Base-by-base conservation (phyloP, 2,888 invertebrate genomes). In the Stenodema calcarata region DNA sequence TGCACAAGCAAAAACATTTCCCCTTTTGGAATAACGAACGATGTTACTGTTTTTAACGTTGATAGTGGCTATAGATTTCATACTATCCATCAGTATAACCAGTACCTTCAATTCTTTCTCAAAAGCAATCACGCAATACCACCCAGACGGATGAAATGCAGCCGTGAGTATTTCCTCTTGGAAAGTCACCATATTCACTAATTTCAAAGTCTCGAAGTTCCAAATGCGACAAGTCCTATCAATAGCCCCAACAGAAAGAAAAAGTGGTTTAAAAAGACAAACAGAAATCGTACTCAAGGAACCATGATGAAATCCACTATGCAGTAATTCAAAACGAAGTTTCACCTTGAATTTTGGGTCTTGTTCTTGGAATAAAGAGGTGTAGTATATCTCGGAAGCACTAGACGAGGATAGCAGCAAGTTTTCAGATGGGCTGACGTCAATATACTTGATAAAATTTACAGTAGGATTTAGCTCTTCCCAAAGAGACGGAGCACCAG, bases 161-260 rank as follows among this genome's bases (percentile, higher is more conserved):
- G 96, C 93, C 86, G 95, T 95, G 90, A 94, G 94, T 30, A 97
- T 93, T 90, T 96, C 96, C 90, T 98, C 97, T 89, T 94, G 93
- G 90, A 97, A 98, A 89, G 95, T 94, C 90, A 96, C 95, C 87
- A 91, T 91, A 90, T 97, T 91, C 90, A 97, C 95, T 80, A 97
- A 92, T 79, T 93, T 95, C 90, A 95, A 95, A 0, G 95, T 95
- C 91, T 97, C 95, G 90, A 96, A 98, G 91, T 98, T 97, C 98
- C 98, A 98, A 75, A 98, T 93, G 81, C 97, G 93, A 79, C 98
- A 94, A 44, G 96, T 96, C 89, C 96, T 94, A 91, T 98, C 98
- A 78, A 93, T 92, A 88, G 94, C 93, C 73, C 96, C 95, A 84
- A 92, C 93, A 0, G 98, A 98, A 92, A 98, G 95, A 88, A 98